Conservation (phyloP, 2,888 invertebrate species). For the Hanleya hanleyi region DNA sequence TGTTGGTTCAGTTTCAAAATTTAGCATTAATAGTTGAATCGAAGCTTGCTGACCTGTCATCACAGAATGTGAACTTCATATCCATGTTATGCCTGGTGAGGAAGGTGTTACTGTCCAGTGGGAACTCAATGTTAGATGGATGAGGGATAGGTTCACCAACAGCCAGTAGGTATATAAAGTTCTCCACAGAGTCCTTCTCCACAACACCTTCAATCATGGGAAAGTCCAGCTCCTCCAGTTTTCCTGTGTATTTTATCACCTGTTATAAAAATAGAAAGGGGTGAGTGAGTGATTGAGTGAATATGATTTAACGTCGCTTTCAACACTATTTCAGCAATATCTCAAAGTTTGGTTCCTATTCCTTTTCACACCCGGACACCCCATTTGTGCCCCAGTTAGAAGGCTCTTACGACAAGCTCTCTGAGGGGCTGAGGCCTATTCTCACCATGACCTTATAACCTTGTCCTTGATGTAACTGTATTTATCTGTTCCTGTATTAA, state of each 20-base stretch:
- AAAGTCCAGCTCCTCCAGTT: constrained; percentile 77
- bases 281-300: too few species aligned
- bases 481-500: too few species aligned
- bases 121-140: constrained; percentile 93
- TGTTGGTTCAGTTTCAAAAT: too few species aligned
- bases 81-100: constrained; percentile 92
- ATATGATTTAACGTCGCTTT: too few species aligned
- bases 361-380: too few species aligned
- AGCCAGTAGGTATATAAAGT: constrained; percentile 77
- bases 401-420: too few species aligned
- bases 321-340: too few species aligned
- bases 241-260: constrained; percentile 91
- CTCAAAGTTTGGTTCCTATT: too few species aligned
- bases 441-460: too few species aligned
- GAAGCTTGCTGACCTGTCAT: constrained; percentile 87
- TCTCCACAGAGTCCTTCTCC: not conserved
- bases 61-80: constrained; percentile 96
- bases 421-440: too few species aligned
- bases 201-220: not conserved
- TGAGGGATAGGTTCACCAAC: constrained; percentile 89
- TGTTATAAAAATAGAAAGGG: too few species aligned
- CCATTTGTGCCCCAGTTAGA: too few species aligned
- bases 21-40: not conserved
- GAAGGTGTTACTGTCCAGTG: constrained; percentile 91
- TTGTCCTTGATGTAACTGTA: not conserved